Conservation (phyloP, 64 coral and sea anemone species). For the Astreopora myriophthalma region DNA sequence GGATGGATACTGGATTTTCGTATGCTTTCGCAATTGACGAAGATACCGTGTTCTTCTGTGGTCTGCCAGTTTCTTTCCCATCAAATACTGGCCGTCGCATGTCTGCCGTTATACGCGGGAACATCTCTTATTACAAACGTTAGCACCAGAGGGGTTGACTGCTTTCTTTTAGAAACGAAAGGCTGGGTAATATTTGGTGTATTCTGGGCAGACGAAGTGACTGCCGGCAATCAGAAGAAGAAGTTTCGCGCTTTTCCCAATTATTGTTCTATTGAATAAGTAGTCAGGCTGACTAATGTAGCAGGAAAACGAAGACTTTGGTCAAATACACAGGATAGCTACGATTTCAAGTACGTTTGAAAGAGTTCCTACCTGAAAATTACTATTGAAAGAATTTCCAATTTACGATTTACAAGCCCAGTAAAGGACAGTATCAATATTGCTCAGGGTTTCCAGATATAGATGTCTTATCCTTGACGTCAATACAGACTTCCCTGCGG, state of each 20-base stretch:
- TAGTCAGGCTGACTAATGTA: too few species aligned
- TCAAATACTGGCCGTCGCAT: not conserved
- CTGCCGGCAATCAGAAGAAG: too few species aligned
- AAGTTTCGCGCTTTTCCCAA: too few species aligned
- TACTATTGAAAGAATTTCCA: slow-evolving; percentile 1
- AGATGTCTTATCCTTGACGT: not conserved
- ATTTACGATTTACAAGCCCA: not conserved
- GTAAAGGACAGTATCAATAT: not conserved
- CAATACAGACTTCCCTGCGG: not conserved
- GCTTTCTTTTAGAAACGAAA: not conserved
- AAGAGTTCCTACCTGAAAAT: not conserved
- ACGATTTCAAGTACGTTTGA: not conserved
- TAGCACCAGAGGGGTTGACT: not conserved
- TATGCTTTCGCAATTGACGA: too few species aligned
- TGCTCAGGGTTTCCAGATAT: not conserved
- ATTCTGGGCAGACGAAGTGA: not conserved
- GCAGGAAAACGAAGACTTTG: not conserved
- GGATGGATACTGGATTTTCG: too few species aligned
- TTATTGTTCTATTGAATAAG: too few species aligned
- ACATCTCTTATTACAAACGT: not conserved
- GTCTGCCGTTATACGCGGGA: not conserved
- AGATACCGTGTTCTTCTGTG: too few species aligned
- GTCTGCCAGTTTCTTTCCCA: not conserved
- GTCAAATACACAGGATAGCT: not conserved
- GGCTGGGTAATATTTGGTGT: not conserved